Conservation (phyloP, 64 coral and sea anemone species). For the Orbicella faveolata region DNA sequence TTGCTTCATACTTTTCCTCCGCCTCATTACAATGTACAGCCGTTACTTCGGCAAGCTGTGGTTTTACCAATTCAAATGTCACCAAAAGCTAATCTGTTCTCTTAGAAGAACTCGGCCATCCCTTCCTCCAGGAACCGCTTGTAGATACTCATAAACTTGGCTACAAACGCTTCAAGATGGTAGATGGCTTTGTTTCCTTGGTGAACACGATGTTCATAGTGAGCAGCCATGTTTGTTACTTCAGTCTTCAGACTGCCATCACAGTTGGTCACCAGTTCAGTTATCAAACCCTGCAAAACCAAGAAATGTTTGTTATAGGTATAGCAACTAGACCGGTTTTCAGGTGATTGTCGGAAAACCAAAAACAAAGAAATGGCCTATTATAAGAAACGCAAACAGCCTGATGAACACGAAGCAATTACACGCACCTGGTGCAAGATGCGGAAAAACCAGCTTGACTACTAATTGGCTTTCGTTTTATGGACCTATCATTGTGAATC, state of each 20-base stretch:
- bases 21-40: too few species aligned
- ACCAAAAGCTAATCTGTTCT: neutral
- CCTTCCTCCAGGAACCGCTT: constrained; percentile 97
- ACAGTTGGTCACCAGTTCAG: constrained; percentile 88
- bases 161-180: constrained; percentile 94
- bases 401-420: too few species aligned
- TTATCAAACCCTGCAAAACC: constrained; percentile 69
- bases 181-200: constrained; percentile 94
- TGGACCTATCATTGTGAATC: too few species aligned
- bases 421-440: too few species aligned
- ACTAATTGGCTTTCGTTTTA: too few species aligned
- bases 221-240: constrained; percentile 82
- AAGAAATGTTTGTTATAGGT: neutral
- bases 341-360: too few species aligned
- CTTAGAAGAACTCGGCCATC: constrained; percentile 90
- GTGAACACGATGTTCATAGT: constrained; percentile 92
- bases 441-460: too few species aligned
- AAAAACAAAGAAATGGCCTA: too few species aligned
- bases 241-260: constrained; percentile 96
- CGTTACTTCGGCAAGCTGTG: too few species aligned
- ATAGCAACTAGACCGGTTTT: too few species aligned
- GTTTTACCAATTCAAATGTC: neutral
- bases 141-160: constrained; percentile 99
- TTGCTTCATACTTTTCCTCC: too few species aligned
- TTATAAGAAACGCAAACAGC: too few species aligned